These are phyloP conservation scores for Brachylomia viminalis DNA, from an alignment of 2,888 invertebrate species.

Conservation along the genomic window DNA sequence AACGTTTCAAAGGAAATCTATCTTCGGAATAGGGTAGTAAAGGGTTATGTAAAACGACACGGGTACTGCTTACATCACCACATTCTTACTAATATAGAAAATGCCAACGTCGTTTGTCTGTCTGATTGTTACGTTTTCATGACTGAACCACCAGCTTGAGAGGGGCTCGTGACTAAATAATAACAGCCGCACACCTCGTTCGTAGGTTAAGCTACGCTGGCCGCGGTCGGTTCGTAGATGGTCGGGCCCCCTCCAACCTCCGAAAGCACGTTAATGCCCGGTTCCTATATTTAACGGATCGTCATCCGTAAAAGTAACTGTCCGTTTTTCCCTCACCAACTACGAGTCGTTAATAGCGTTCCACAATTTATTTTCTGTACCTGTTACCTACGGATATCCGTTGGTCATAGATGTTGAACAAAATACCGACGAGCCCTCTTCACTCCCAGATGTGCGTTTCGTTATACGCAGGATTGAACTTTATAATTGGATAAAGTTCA, in stretches of 20 bases:
- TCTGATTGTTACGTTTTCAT: background rate
- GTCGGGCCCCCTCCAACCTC: background rate
- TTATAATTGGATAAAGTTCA: too few relatives aligned
- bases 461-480: too few relatives aligned
- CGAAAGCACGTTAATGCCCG: background rate
- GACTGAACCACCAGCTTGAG: background rate
- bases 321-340: too few relatives aligned
- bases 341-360: too few relatives aligned
- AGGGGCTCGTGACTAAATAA: background rate
- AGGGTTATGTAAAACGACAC: slow-evolving; percentile 36
- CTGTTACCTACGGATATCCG: too few relatives aligned
- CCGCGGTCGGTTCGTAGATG: background rate
- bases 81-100: background rate
- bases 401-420: too few relatives aligned
- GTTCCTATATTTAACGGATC: too few relatives aligned
- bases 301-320: too few relatives aligned
- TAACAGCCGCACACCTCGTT: background rate
- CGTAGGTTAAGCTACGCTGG: background rate
- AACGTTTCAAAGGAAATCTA: slow-evolving; percentile 22
- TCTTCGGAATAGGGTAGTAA: slow-evolving; percentile 21
- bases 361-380: too few relatives aligned
- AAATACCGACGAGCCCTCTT: too few relatives aligned
- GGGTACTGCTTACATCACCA: slow-evolving; percentile 16
- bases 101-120: background rate
- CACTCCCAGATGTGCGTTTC: too few relatives aligned